Base-by-base conservation (phyloP, 2,113 vertebrate genomes). In the Dipodomys merriami region DNA sequence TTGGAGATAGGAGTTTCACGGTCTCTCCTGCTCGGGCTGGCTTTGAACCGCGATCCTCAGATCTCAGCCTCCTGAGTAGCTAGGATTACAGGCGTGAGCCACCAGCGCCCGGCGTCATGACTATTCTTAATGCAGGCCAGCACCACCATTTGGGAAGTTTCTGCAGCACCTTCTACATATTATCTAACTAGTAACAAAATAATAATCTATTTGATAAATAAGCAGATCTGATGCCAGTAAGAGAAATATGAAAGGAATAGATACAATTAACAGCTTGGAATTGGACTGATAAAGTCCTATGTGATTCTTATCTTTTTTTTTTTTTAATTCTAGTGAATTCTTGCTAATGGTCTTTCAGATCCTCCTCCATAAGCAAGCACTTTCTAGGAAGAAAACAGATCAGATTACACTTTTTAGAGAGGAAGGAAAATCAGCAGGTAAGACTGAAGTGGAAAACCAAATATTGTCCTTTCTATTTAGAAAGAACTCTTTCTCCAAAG, bases 271-370 rank as follows among this genome's bases (percentile, higher is more conserved):
- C n/a, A 91, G 81, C n/a, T 82, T 57, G 33, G n/a, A 69, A 44
- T 85, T 91, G 49, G 8, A 53, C 49, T 80, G 90, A 93, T 35
- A 23, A 65, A 23, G 64, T 25, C 64, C 73, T 11, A 29, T 27
- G 39, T 46, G 25, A 76, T 76, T 27, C 73, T 27, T 29, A 15
- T 12, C 10, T 53, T 46, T 53, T 77, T 77, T 78, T 78, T 53
- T 78, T 13, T 13, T 60, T 53, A 87, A 81, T n/a, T 23, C 49
- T 74, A 88, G 71, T 69, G 19, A 72, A 76, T 60, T 81, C 81
- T 93, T 93, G 82, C 73, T 81, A 85, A 91, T n/a, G 74, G 65
- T 73, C 62, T 72, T 90, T 83, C 78, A 94, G 90, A 71, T 87
- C 53, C 39, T 95, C 30, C 57, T 39, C 35, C 35, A 86, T 44